A percentile compares a stretch with the other conserved stretches of the same genome.
These are phyloP conservation scores for Drosophila gunungcola DNA, from an alignment of 1,140 invertebrate species.

Conservation along the genomic window DNA sequence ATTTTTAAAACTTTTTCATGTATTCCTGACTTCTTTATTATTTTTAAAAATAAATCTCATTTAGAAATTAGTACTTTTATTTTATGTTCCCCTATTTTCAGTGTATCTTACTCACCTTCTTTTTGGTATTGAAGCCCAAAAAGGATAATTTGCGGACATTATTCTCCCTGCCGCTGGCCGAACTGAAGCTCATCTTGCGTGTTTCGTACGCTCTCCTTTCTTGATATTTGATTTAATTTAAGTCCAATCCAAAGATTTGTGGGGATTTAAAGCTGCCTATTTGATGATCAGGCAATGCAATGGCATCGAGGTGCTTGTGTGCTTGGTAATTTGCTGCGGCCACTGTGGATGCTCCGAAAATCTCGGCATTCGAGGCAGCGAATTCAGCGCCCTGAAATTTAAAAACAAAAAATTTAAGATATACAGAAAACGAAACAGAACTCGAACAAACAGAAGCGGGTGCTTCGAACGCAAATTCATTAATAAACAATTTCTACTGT, in stretches of 20 bases:
- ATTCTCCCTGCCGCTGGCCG: slow-evolving; percentile 73
- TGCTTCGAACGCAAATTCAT: slow-evolving; percentile 65
- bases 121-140: slow-evolving; percentile 80
- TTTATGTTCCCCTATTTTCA: no score
- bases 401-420: slow-evolving; percentile 6
- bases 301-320: slow-evolving; percentile 53
- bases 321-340: slow-evolving; percentile 48
- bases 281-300: slow-evolving; percentile 67
- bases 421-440: background rate
- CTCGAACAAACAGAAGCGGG: slow-evolving; percentile 3
- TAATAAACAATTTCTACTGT: slow-evolving; percentile 60
- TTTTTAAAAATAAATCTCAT: no score
- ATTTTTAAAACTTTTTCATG: no score
- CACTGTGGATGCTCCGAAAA: slow-evolving; percentile 70
- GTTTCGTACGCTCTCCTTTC: slow-evolving; percentile 1
- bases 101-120: slow-evolving; percentile 69
- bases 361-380: slow-evolving; percentile 74
- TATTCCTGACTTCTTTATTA: no score
- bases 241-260: slow-evolving; percentile 12
- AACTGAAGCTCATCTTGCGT: slow-evolving; percentile 79
- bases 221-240: slow-evolving; percentile 3
- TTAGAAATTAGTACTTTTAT: no score
- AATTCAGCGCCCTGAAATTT: slow-evolving; percentile 29
- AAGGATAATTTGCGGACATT: slow-evolving; percentile 82
- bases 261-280: slow-evolving; percentile 23